Evolutionary conservation across 2,113 vertebrate genomes (phyloP).

Genomic region (Clarias macrocephalus): DNA sequence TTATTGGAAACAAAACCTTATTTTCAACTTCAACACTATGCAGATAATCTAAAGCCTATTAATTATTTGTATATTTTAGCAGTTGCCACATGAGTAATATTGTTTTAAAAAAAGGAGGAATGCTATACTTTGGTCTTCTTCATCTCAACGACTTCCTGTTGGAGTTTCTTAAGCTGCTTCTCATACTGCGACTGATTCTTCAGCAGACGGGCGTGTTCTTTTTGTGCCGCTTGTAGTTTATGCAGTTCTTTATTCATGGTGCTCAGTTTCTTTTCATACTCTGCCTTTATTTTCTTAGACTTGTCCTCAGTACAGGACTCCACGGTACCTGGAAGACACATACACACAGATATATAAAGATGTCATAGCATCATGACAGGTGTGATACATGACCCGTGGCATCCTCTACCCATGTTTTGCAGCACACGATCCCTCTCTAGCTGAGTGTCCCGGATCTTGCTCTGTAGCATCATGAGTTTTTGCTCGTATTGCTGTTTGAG

Average conservation of each 20-base stretch:
- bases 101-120: not conserved
- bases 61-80: not conserved
- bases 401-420: slow-evolving; percentile 87
- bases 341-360: not conserved
- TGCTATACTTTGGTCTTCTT: slow-evolving; percentile 92
- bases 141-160: slow-evolving; percentile 94
- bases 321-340: slow-evolving; percentile 76
- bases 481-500: slow-evolving; percentile 96
- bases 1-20: not conserved
- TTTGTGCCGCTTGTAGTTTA: slow-evolving; percentile 91
- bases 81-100: not conserved
- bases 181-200: slow-evolving; percentile 97
- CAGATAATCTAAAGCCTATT: not conserved
- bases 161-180: slow-evolving; percentile 93
- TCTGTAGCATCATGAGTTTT: slow-evolving; percentile 94
- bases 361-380: not conserved
- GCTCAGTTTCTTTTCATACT: slow-evolving; percentile 94
- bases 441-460: slow-evolving; percentile 94
- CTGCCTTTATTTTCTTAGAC: slow-evolving; percentile 87
- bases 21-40: not conserved
- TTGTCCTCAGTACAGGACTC: slow-evolving; percentile 93
- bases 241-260: slow-evolving; percentile 96
- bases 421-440: slow-evolving; percentile 94
- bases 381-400: not conserved
- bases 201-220: slow-evolving; percentile 91